phyloP scores from a whole-genome alignment of 2,113 vertebrate genomes.

The Thymallus thymallus region DNA sequence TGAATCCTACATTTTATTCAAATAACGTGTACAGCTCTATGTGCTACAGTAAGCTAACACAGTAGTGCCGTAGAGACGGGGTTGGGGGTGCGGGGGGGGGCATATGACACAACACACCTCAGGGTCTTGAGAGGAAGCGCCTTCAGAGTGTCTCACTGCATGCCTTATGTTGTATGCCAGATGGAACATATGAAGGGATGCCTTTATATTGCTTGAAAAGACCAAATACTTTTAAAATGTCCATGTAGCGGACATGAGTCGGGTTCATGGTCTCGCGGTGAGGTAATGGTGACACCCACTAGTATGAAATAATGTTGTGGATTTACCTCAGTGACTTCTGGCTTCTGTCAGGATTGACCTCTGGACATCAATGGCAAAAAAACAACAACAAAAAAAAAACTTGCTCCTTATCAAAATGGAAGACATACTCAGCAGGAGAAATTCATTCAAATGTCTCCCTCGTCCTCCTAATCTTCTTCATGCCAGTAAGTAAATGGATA shows the following conservation, averaged over 20 bases:
- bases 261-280: too few relatives aligned
- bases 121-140: neutral
- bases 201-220: slow-evolving; percentile 60
- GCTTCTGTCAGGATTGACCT: neutral
- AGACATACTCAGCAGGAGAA: neutral
- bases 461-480: neutral
- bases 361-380: neutral
- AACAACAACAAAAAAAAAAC: neutral
- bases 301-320: neutral
- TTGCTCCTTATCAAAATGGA: neutral
- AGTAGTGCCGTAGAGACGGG: slow-evolving; percentile 57
- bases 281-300: neutral
- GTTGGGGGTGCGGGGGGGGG: neutral
- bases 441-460: neutral
- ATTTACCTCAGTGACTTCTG: too few relatives aligned
- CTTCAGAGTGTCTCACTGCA: slow-evolving; percentile 8
- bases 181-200: neutral
- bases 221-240: slow-evolving; percentile 12
- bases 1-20: slow-evolving; percentile 63
- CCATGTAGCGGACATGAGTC: too few relatives aligned
- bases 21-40: slow-evolving; percentile 54
- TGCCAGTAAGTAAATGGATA: neutral
- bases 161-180: slow-evolving; percentile 4
- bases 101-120: slow-evolving; percentile 15
- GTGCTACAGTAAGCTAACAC: slow-evolving; percentile 55